A percentile compares a stretch with the other conserved stretches of the same genome.
phyloP scores from a whole-genome alignment of 2,888 invertebrate species.

The Stenichneumon culpator region DNA sequence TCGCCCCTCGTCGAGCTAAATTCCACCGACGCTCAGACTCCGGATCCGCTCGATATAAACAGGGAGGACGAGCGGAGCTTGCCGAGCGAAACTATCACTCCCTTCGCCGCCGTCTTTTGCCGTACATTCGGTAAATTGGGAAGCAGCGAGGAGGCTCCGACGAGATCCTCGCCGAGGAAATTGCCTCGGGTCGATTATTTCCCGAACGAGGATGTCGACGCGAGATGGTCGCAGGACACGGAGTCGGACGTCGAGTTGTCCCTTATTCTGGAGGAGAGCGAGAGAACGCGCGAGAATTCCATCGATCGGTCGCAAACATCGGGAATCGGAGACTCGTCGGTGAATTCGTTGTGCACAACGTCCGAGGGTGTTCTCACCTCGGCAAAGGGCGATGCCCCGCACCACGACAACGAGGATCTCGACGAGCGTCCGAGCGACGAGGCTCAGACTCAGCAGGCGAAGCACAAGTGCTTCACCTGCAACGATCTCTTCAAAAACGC shows the following conservation, averaged over 20 bases:
- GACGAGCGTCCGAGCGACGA: slow-evolving; percentile 28
- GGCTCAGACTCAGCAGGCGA: background rate
- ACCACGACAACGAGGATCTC: background rate
- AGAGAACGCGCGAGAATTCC: background rate
- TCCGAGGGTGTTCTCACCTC: slow-evolving; percentile 8
- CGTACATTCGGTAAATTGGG: background rate
- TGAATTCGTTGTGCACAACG: background rate
- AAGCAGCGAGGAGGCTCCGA: background rate
- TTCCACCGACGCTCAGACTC: background rate
- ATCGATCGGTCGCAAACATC: background rate
- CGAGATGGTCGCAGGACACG: background rate
- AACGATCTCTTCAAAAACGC: slow-evolving; percentile 44
- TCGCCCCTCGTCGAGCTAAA: background rate
- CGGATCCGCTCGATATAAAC: slow-evolving; percentile 39
- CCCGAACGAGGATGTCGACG: background rate
- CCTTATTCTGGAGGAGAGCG: slow-evolving; percentile 31
- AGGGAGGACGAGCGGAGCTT: background rate
- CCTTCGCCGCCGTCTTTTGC: background rate
- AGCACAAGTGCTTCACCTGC: slow-evolving; percentile 66
- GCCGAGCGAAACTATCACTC: background rate
- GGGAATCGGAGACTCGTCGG: background rate
- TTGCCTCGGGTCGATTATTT: background rate
- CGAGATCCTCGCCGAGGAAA: background rate
- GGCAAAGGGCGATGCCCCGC: background rate
- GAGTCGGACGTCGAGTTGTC: slow-evolving; percentile 39